Conservation (phyloP, 2,797 vertebrate genomes). For the Xenopus petersii region DNA sequence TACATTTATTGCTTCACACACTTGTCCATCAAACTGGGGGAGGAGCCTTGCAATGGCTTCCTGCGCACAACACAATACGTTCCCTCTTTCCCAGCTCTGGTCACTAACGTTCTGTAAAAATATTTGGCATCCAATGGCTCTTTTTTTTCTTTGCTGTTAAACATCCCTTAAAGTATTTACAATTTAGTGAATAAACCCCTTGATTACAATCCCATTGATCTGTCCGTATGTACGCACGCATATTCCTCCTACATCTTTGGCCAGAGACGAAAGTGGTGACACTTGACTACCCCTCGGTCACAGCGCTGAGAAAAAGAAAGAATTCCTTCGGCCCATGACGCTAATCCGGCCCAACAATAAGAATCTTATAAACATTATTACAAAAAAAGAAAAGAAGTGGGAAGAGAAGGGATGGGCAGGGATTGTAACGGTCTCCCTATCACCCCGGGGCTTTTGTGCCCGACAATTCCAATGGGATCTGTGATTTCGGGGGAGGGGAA, state of each 20-base stretch:
- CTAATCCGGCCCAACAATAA: slow-evolving; percentile 77
- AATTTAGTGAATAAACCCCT: too few species aligned
- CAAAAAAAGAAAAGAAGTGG: slow-evolving; percentile 53
- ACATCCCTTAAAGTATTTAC: too few species aligned
- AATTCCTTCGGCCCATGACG: slow-evolving; percentile 71
- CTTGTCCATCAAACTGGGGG: too few species aligned
- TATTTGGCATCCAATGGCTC: too few species aligned
- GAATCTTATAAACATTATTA: slow-evolving; percentile 79
- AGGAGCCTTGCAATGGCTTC: too few species aligned
- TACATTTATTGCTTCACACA: background rate
- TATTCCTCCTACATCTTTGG: background rate
- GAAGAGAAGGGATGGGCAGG: slow-evolving; percentile 52
- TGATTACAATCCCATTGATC: too few species aligned
- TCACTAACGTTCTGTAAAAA: too few species aligned
- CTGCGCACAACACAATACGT: too few species aligned
- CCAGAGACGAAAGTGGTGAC: slow-evolving; percentile 54
- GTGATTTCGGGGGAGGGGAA: slow-evolving; percentile 1
- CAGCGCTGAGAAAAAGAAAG: slow-evolving; percentile 59
- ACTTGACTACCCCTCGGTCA: slow-evolving; percentile 71
- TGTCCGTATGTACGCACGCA: too few species aligned
- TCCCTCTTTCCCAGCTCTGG: too few species aligned
- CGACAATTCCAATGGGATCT: slow-evolving; percentile 48
- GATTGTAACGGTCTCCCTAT: slow-evolving; percentile 62
- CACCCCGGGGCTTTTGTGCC: slow-evolving; percentile 54
- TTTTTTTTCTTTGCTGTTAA: too few species aligned